Percentiles rank a stretch among this genome's conserved stretches.
Conservation (phyloP, 1,140 invertebrate genomes). For the Neocloeon triangulifer region DNA sequence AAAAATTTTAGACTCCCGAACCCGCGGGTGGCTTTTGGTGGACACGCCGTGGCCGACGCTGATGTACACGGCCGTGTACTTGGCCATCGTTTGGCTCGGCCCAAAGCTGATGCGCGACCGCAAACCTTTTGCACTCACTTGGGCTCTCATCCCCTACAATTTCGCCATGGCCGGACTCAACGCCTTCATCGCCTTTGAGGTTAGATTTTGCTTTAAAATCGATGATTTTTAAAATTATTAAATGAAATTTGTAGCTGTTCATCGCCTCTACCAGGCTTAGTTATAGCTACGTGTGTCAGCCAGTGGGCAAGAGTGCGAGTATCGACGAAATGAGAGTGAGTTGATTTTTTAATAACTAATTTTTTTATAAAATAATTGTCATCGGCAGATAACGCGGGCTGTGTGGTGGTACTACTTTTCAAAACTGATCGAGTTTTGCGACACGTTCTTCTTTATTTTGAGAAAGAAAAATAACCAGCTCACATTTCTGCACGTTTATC, state of each 20-base stretch:
- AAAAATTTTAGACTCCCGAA: conserved; percentile 21
- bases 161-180: conserved; percentile 63
- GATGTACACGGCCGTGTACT: conserved; percentile 47
- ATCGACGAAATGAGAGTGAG: conserved; percentile 63
- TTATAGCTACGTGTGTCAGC: conserved; percentile 79
- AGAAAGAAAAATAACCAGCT: conserved; percentile 71
- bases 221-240: too few species aligned
- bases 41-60: conserved; percentile 58
- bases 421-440: conserved; percentile 80
- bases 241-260: conserved; percentile 39
- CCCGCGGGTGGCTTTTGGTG: conserved; percentile 68
- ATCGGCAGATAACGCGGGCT: conserved; percentile 74
- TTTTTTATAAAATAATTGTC: conserved; percentile 10
- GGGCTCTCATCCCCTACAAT: conserved; percentile 67
- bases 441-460: conserved; percentile 79
- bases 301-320: conserved; percentile 55
- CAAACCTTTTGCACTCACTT: conserved; percentile 52
- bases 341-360: conserved; percentile 4
- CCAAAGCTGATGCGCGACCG: conserved; percentile 64
- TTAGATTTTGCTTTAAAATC: too few species aligned
- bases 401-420: conserved; percentile 96
- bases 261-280: conserved; percentile 46
- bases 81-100: conserved; percentile 56
- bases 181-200: conserved; percentile 59
- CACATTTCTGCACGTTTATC: conserved; percentile 77